phyloP scores from a whole-genome alignment of 2,888 invertebrate species.

The Idaea aversata region DNA sequence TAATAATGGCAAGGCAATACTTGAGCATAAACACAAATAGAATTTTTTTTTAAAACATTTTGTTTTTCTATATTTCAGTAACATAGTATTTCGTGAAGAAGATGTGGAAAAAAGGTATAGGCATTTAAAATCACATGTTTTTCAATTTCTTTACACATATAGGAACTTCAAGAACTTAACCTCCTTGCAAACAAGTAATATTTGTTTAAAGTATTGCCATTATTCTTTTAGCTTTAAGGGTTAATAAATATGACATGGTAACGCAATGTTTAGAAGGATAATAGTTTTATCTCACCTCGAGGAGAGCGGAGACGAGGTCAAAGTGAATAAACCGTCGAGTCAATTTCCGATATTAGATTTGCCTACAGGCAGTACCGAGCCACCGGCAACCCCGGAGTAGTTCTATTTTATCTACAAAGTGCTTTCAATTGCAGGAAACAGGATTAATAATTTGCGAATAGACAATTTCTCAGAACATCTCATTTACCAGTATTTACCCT shows the following conservation, averaged over 20 bases:
- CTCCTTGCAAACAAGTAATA: too few species aligned
- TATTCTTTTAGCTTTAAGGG: constrained; percentile 19
- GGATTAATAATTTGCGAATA: constrained; percentile 8
- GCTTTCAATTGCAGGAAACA: constrained; percentile 21
- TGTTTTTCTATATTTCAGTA: too few species aligned
- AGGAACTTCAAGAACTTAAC: too few species aligned
- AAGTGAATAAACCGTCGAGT: constrained; percentile 63
- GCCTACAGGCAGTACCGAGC: constrained; percentile 47
- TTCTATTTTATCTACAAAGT: constrained; percentile 41
- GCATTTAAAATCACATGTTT: too few species aligned
- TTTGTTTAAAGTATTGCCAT: neutral
- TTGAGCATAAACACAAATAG: too few species aligned
- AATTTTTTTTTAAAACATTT: too few species aligned
- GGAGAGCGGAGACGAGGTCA: constrained; percentile 51
- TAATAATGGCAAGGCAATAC: too few species aligned
- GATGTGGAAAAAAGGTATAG: too few species aligned
- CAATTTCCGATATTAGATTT: constrained; percentile 75
- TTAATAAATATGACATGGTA: constrained; percentile 37
- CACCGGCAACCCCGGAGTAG: constrained; percentile 34
- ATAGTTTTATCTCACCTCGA: constrained; percentile 60
- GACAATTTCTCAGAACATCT: neutral
- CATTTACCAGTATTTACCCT: too few species aligned
- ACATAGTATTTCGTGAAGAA: too few species aligned
- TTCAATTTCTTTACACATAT: too few species aligned
- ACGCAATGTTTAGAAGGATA: constrained; percentile 49